Evolutionary conservation across 2,797 vertebrate genomes (phyloP).

Genomic region (Scyliorhinus canicula): DNA sequence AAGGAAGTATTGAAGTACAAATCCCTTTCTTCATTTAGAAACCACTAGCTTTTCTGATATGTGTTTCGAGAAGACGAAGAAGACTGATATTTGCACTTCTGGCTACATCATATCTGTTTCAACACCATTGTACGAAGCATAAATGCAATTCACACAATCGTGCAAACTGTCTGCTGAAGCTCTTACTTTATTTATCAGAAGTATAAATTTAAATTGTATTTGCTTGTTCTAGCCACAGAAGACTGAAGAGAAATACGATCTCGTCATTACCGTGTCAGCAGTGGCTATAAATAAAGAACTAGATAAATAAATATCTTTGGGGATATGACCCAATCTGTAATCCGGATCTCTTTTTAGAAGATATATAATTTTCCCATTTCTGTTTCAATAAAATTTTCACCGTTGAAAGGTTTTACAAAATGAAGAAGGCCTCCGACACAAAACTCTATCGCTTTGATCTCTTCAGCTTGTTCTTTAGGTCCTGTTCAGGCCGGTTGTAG

Average conservation of each 20-base stretch:
- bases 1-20: background rate
- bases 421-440: background rate
- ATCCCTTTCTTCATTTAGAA: background rate
- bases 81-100: conserved; percentile 5
- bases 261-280: conserved; percentile 6
- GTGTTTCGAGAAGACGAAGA: background rate
- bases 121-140: background rate
- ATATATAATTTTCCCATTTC: background rate
- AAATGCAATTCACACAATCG: background rate
- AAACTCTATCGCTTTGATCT: background rate
- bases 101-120: conserved; percentile 19
- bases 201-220: background rate
- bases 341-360: background rate
- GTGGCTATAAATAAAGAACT: conserved; percentile 15
- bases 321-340: background rate
- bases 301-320: background rate
- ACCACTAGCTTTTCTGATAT: background rate
- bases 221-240: conserved; percentile 7
- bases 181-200: background rate
- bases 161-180: background rate
- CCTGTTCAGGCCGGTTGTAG: too few species aligned
- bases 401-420: background rate
- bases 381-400: background rate
- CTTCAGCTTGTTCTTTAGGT: background rate
- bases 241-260: background rate